phyloP scores from a whole-genome alignment of 2,888 invertebrate species.

The Athalia cordata region DNA sequence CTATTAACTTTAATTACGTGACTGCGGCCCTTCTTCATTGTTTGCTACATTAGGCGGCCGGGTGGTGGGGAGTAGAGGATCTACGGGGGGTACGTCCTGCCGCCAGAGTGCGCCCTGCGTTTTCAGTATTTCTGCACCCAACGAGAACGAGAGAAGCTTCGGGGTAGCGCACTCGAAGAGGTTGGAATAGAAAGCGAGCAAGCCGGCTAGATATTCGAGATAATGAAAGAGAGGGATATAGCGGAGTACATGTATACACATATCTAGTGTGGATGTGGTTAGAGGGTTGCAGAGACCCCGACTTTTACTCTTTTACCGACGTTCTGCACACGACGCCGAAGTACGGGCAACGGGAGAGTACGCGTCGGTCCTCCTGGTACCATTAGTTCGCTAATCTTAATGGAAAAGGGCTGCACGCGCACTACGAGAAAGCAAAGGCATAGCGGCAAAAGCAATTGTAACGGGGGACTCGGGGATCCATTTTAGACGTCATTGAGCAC shows the following conservation, averaged over 20 bases:
- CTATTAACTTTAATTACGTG: conserved; percentile 60
- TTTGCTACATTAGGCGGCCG: conserved; percentile 51
- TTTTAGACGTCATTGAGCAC: conserved; percentile 56
- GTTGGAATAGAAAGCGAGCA: conserved; percentile 7
- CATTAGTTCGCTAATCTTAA: conserved; percentile 59
- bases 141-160: neutral
- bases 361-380: conserved; percentile 52
- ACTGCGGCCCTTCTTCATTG: conserved; percentile 57
- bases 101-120: no score
- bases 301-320: conserved; percentile 46
- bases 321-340: conserved; percentile 35
- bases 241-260: no score
- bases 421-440: conserved; percentile 32
- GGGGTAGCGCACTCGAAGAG: neutral
- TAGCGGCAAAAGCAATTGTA: conserved; percentile 48
- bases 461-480: conserved; percentile 47
- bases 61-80: no score
- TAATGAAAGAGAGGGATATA: neutral
- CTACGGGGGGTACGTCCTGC: no score
- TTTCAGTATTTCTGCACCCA: no score
- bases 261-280: neutral
- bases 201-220: neutral
- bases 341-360: conserved; percentile 25
- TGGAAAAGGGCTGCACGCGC: conserved; percentile 54
- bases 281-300: conserved; percentile 4